These are phyloP conservation scores for Trichoplusia ni DNA, from an alignment of 1,140 invertebrate genomes.

Conservation along the genomic window DNA sequence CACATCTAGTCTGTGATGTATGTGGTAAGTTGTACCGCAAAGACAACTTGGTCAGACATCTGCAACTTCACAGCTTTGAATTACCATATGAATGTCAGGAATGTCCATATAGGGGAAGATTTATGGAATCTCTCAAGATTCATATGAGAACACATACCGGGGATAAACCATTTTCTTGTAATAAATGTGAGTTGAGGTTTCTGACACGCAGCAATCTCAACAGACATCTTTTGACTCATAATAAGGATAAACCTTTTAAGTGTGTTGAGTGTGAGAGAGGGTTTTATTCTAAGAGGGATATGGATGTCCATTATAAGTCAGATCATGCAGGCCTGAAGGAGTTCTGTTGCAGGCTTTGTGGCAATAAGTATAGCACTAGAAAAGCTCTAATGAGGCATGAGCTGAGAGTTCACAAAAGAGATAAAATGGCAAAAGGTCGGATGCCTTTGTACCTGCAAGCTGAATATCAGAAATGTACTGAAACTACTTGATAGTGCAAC, in stretches of 20 bases:
- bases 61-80: constrained; percentile 47
- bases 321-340: constrained; percentile 72
- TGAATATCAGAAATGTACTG: constrained; percentile 39
- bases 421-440: constrained; percentile 51
- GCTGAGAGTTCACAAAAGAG: constrained; percentile 68
- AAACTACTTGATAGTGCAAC: no score
- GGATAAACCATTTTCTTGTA: constrained; percentile 72
- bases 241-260: constrained; percentile 49
- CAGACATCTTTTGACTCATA: constrained; percentile 61
- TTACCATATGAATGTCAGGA: constrained; percentile 50
- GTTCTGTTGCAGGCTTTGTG: constrained; percentile 68
- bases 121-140: constrained; percentile 57
- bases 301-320: constrained; percentile 56
- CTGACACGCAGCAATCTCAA: constrained; percentile 74
- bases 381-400: constrained; percentile 71
- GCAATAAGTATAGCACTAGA: constrained; percentile 70
- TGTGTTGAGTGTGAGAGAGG: constrained; percentile 51
- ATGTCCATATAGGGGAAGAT: constrained; percentile 56
- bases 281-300: constrained; percentile 47
- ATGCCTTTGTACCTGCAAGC: constrained; percentile 52
- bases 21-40: constrained; percentile 55
- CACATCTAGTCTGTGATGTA: constrained; percentile 51
- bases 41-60: constrained; percentile 46
- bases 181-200: constrained; percentile 69
- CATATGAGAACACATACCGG: constrained; percentile 76